phyloP scores from a whole-genome alignment of 1,140 invertebrate genomes.

The Radopholus similis region DNA sequence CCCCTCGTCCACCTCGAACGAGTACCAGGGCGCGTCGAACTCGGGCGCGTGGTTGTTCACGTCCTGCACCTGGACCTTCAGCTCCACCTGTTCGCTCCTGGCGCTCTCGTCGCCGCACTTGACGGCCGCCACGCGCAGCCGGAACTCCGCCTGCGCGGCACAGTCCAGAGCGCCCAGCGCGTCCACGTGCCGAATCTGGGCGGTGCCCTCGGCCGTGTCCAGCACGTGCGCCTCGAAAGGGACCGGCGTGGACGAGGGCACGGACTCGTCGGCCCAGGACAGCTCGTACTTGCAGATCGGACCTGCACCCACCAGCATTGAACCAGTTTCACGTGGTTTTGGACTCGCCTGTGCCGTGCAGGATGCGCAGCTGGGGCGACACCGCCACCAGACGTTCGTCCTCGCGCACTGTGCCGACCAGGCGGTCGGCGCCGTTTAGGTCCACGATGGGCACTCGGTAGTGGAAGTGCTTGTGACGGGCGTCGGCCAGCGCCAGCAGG shows the following conservation, averaged over 20 bases:
- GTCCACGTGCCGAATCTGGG: conserved; percentile 36
- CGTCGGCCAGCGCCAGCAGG: background rate
- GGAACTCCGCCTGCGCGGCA: conserved; percentile 35
- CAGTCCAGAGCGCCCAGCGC: conserved; percentile 46
- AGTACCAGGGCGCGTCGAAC: conserved; percentile 60
- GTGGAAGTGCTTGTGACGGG: conserved; percentile 19
- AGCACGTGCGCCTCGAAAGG: conserved; percentile 50
- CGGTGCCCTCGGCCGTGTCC: conserved; percentile 47
- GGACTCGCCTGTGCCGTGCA: conserved; percentile 51
- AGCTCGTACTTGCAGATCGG: conserved; percentile 54
- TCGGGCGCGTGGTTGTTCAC: conserved; percentile 58
- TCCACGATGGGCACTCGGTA: conserved; percentile 50
- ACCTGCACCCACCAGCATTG: conserved; percentile 30
- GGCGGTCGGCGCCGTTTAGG: conserved; percentile 51
- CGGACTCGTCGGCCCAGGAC: conserved; percentile 24
- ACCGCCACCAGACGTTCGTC: conserved; percentile 51
- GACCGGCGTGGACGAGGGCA: conserved; percentile 14
- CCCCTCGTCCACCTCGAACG: conserved; percentile 55
- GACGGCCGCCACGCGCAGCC: conserved; percentile 43
- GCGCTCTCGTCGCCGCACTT: conserved; percentile 51
- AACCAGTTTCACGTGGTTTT: conserved; percentile 2
- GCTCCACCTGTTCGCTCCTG: conserved; percentile 33
- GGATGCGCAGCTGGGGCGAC: conserved; percentile 52
- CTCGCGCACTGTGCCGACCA: conserved; percentile 52
- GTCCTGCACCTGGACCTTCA: conserved; percentile 58